Percentiles rank a stretch among this genome's conserved stretches.
Conservation (phyloP, 2,797 vertebrate genomes). For the Telmatherina bonti region DNA sequence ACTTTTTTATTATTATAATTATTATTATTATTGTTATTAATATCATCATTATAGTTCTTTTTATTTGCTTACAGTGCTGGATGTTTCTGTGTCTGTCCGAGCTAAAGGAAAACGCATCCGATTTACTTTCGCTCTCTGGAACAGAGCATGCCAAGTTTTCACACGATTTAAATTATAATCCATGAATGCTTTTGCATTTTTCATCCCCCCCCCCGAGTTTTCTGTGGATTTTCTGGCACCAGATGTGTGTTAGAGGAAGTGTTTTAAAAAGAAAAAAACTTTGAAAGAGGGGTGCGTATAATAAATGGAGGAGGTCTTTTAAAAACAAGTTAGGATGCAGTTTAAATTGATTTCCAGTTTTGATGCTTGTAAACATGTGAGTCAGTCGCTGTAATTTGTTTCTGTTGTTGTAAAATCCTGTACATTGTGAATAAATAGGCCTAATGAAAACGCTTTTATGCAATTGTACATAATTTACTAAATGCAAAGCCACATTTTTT, state of each 20-base stretch:
- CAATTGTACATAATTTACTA: conserved; percentile 88
- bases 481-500: conserved; percentile 62
- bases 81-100: conserved; percentile 52
- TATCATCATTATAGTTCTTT: neutral
- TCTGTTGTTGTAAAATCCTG: conserved; percentile 90
- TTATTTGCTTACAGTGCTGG: conserved; percentile 51
- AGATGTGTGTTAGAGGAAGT: conserved; percentile 56
- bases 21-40: conserved; percentile 15
- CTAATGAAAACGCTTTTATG: conserved; percentile 81
- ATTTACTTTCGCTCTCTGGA: conserved; percentile 62
- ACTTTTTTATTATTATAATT: conserved; percentile 38
- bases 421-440: conserved; percentile 93
- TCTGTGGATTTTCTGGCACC: conserved; percentile 63
- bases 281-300: conserved; percentile 45
- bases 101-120: conserved; percentile 46
- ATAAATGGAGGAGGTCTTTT: conserved; percentile 68
- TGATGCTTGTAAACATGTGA: conserved; percentile 88
- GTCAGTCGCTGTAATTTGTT: conserved; percentile 86
- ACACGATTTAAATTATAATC: conserved; percentile 65
- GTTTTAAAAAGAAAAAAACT: conserved; percentile 24
- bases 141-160: conserved; percentile 82
- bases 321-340: conserved; percentile 73
- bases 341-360: conserved; percentile 80
- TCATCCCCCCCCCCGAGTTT: conserved; percentile 51
- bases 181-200: conserved; percentile 63